Evolutionary conservation across 1,140 invertebrate genomes (phyloP), one percentile per base, ranked within the genome.

Genomic region (Tachypleus tridentatus): DNA sequence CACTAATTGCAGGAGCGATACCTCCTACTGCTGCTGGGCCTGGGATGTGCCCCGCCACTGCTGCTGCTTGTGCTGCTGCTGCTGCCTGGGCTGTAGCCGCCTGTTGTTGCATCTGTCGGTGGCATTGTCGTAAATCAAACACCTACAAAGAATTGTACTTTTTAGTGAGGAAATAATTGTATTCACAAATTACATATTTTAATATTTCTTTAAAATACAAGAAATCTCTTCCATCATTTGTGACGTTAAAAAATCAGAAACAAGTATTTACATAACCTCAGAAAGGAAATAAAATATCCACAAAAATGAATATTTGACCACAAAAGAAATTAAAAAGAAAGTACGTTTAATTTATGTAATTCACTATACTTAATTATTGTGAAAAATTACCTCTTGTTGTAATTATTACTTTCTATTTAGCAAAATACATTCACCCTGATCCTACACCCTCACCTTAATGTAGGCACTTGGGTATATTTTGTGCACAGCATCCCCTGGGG

Each of bases 401-500:
- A 29, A 29, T 29, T 29, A 29, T 29, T 29, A 29, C 29, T 29
- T 29, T 29, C 29, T 29, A 29, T 29, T 29, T 29, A 29, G 29
- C 29, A 29, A 29, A 29, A 29, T 29, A 29, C 29, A 29, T 29
- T 29, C 29, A 29, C 29, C 29, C 29, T 29, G 29, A 29, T 29
- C 29, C 29, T 29, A 2, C 29, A 29, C 29, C 29, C 29, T 2
- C 29, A 90, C 91, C 81, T 98, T 97, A 59, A 97, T 97, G 73
- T 92, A 95, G 59, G 94, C 93, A 65, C 86, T 87, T 5, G 95
- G 93, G 78, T 97, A 97, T 68, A 99, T 98, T 82, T 98, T 98
- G 78, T 98, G 96, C 58, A 98, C 95, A n/a, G 93, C 94, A 80
- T 98, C 96, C 2, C 95, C 95, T 3, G 96, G 95, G 57, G 91